Conservation (phyloP, 2,888 invertebrate genomes). For the Plebejus anna region DNA sequence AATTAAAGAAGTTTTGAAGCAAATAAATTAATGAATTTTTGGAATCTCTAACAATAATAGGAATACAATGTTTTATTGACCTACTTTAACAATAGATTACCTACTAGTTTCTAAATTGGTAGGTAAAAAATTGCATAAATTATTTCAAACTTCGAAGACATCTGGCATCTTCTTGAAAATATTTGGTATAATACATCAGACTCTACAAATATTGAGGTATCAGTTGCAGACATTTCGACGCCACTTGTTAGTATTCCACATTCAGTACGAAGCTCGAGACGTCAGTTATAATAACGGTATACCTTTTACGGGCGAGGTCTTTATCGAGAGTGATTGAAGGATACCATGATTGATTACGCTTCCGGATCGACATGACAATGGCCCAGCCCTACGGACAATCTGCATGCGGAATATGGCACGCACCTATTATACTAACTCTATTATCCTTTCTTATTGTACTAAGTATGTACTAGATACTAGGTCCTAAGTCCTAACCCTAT, state of each 20-base stretch:
- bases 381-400: constrained; percentile 9
- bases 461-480: no score
- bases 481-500: neutral
- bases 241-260: constrained; percentile 21
- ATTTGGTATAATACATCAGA: neutral
- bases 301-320: constrained; percentile 23
- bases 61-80: constrained; percentile 3
- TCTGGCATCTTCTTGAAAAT: neutral
- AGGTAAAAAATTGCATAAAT: neutral
- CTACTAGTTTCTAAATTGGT: neutral
- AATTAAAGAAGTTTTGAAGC: neutral
- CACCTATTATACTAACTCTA: neutral
- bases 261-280: constrained; percentile 21
- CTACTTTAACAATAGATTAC: neutral
- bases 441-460: neutral
- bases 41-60: neutral
- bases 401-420: constrained; percentile 19
- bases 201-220: neutral
- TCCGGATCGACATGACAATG: constrained; percentile 17
- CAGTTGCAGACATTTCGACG: neutral
- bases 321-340: constrained; percentile 24
- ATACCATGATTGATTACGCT: constrained; percentile 19
- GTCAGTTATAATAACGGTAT: constrained; percentile 26
- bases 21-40: neutral
- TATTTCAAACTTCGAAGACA: neutral